Evolutionary conservation across 2,888 invertebrate genomes (phyloP).

Genomic region (Allacma fusca): DNA sequence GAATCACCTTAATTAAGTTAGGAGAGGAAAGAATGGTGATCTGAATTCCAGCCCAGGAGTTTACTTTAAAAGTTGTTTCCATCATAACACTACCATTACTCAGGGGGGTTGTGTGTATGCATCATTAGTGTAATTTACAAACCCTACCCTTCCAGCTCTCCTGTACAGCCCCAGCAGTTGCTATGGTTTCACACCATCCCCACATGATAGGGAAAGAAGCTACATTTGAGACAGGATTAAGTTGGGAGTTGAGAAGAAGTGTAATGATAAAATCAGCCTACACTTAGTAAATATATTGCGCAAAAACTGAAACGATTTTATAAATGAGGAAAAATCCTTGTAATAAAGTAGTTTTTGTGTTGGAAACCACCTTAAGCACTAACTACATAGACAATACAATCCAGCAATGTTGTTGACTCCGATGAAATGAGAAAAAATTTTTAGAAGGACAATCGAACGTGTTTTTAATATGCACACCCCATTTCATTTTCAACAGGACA

Average conservation of each 20-base stretch:
- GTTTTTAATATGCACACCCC: background rate
- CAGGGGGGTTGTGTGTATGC: too few relatives aligned
- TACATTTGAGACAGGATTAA: slow-evolving; percentile 17
- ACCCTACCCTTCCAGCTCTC: too few relatives aligned
- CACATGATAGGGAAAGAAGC: background rate
- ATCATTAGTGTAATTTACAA: too few relatives aligned
- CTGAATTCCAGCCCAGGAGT: too few relatives aligned
- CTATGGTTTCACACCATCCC: background rate
- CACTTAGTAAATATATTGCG: background rate
- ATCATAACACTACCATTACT: too few relatives aligned
- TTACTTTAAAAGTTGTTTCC: too few relatives aligned
- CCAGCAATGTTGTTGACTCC: slow-evolving; percentile 40
- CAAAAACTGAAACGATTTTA: slow-evolving; percentile 17
- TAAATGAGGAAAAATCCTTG: slow-evolving; percentile 42
- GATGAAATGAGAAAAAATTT: slow-evolving; percentile 4
- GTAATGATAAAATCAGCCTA: background rate
- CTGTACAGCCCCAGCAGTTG: too few relatives aligned
- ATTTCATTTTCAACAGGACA: background rate
- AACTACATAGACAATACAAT: slow-evolving; percentile 24
- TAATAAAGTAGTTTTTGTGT: slow-evolving; percentile 33
- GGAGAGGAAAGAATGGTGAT: too few relatives aligned
- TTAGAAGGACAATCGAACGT: slow-evolving; percentile 39
- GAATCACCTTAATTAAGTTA: too few relatives aligned
- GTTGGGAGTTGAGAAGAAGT: background rate
- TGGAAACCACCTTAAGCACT: background rate